These are phyloP conservation scores for Xerus inauris DNA, from an alignment of 2,113 vertebrate species.

Conservation along the genomic window DNA sequence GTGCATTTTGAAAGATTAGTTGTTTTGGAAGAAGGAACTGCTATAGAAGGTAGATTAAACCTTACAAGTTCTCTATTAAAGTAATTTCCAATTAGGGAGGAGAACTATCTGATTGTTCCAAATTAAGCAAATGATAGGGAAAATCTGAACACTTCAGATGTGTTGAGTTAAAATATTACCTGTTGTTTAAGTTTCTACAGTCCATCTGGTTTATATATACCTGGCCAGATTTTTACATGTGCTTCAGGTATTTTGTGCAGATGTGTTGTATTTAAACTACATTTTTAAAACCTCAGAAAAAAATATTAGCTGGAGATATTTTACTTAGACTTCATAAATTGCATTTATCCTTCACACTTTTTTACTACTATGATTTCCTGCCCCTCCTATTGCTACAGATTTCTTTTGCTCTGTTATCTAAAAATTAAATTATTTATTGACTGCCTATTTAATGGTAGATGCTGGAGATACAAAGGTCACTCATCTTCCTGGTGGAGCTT, in stretches of 20 bases:
- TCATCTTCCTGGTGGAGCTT: background rate
- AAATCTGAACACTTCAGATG: background rate
- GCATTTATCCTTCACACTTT: background rate
- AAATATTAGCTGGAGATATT: background rate
- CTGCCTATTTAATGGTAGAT: background rate
- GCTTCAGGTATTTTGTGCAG: background rate
- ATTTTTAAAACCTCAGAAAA: slow-evolving; percentile 31
- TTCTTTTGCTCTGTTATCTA: slow-evolving; percentile 3
- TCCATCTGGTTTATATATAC: background rate
- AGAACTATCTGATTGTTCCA: background rate
- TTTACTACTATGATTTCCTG: background rate
- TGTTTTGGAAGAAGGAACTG: background rate
- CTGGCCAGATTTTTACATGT: background rate
- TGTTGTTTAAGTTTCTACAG: background rate
- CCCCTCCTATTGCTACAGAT: background rate
- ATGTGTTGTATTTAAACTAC: background rate
- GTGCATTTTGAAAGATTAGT: background rate
- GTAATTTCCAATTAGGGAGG: background rate
- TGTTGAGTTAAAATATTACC: background rate
- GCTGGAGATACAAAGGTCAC: background rate
- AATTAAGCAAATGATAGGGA: background rate
- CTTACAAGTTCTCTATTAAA: background rate
- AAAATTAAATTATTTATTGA: background rate
- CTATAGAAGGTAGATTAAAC: background rate
- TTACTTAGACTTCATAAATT: slow-evolving; percentile 29